Percentiles rank a stretch among this genome's conserved stretches.
Evolutionary conservation across 2,113 vertebrate species (phyloP).

Genomic region (Megaleporinus macrocephalus): DNA sequence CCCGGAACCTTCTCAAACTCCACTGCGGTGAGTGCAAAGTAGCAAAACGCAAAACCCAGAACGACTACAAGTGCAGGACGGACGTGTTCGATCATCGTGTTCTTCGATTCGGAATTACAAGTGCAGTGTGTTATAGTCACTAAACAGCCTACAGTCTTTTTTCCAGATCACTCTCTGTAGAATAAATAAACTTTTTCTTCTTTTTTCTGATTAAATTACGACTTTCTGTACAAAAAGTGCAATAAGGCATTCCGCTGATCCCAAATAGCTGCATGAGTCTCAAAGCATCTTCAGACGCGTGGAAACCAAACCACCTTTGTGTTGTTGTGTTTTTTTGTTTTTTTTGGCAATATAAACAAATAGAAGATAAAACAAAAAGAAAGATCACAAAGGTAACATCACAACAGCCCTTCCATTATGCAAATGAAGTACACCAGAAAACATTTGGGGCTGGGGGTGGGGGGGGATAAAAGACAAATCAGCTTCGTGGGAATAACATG

Average conservation of each 20-base stretch:
- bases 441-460: no score
- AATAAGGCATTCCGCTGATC: slow-evolving; percentile 50
- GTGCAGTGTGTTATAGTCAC: slow-evolving; percentile 13
- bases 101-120: not conserved
- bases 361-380: slow-evolving; percentile 15
- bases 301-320: slow-evolving; percentile 1
- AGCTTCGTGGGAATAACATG: not conserved
- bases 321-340: no score
- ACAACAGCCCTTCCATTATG: slow-evolving; percentile 43
- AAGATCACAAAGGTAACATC: slow-evolving; percentile 34
- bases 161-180: slow-evolving; percentile 15
- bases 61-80: slow-evolving; percentile 34
- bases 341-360: slow-evolving; percentile 40
- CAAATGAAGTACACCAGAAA: slow-evolving; percentile 7
- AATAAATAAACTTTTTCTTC: slow-evolving; percentile 44
- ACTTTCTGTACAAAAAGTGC: slow-evolving; percentile 59
- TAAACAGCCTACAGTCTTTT: slow-evolving; percentile 10
- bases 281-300: not conserved
- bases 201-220: slow-evolving; percentile 41
- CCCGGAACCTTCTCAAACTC: slow-evolving; percentile 6
- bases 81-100: not conserved
- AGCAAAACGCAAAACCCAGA: slow-evolving; percentile 10
- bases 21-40: slow-evolving; percentile 31
- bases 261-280: slow-evolving; percentile 37
- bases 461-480: slow-evolving; percentile 9